Percentiles rank a stretch among this genome's conserved stretches.
These are phyloP conservation scores for Aphelenchoides fujianensis DNA, from an alignment of 1,140 invertebrate species.

Conservation along the genomic window DNA sequence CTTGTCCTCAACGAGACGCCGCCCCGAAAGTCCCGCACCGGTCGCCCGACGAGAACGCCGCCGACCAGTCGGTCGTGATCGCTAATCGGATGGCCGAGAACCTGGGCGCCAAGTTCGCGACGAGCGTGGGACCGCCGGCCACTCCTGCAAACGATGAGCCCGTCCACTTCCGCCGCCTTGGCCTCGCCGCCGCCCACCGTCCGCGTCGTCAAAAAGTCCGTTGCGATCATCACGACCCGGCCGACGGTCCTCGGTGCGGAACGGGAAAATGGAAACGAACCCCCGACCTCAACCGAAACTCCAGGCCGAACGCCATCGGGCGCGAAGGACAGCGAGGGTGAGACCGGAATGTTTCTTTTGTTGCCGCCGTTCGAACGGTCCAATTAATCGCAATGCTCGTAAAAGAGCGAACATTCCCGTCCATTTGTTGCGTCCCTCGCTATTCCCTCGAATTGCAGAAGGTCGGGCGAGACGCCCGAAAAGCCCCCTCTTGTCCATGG, in stretches of 20 bases:
- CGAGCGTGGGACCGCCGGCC: not conserved
- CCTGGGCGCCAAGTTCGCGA: conserved; percentile 19
- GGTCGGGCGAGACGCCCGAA: conserved; percentile 27
- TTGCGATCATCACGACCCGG: conserved; percentile 27
- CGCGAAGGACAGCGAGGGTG: conserved; percentile 15
- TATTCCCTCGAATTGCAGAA: not conserved
- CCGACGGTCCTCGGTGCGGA: not conserved
- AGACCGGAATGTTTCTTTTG: too few species aligned
- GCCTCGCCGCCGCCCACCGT: conserved; percentile 6
- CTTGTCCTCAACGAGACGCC: not conserved
- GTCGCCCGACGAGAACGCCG: not conserved
- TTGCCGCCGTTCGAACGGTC: too few species aligned
- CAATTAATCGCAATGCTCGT: too few species aligned
- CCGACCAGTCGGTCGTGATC: conserved; percentile 21
- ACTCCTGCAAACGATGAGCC: not conserved
- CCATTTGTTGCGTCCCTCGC: too few species aligned
- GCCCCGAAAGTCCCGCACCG: not conserved
- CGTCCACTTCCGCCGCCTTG: conserved; percentile 11
- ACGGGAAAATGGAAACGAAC: conserved; percentile 14
- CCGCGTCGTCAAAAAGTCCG: conserved; percentile 26
- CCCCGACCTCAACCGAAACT: not conserved
- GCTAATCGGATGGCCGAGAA: conserved; percentile 30
- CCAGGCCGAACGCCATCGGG: conserved; percentile 14
- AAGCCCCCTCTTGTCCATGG: conserved; percentile 47
- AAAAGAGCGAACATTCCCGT: too few species aligned